Conservation (phyloP, 1,140 invertebrate genomes). For the Ridgeia piscesae region DNA sequence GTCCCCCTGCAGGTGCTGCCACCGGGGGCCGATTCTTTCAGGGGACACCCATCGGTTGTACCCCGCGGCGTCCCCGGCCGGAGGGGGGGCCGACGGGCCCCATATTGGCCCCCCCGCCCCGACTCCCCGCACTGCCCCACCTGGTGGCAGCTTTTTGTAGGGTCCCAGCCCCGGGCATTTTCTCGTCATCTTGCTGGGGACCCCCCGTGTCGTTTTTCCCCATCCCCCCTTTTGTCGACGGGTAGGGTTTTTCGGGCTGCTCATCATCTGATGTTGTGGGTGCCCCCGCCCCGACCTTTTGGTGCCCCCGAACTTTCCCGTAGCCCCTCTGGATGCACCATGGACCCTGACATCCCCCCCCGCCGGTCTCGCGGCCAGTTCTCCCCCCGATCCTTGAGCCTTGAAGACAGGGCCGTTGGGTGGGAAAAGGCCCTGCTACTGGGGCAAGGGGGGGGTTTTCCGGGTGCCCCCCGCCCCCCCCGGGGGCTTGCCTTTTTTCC, state of each 20-base stretch:
- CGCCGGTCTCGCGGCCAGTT: neutral
- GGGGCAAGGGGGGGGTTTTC: too few relatives aligned
- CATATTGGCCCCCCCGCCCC: conserved; percentile 44
- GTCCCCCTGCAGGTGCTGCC: conserved; percentile 32
- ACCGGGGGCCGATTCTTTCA: conserved; percentile 24
- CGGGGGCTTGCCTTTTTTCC: conserved; percentile 26
- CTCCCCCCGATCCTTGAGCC: conserved; percentile 34
- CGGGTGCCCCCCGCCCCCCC: conserved; percentile 38
- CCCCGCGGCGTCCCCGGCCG: conserved; percentile 11
- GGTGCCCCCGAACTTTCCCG: neutral
- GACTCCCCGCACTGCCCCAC: neutral
- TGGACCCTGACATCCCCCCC: neutral
- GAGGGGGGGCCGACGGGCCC: conserved; percentile 60
- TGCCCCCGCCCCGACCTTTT: conserved; percentile 21
- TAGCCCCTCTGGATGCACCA: conserved; percentile 2
- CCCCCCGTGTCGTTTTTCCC: conserved; percentile 29
- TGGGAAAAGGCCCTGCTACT: conserved; percentile 50
- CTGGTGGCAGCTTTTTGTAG: conserved; percentile 7
- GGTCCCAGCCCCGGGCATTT: conserved; percentile 26
- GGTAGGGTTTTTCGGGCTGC: conserved; percentile 45
- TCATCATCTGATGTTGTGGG: conserved; percentile 51
- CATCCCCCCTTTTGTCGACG: conserved; percentile 50
- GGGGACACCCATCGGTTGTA: conserved; percentile 21
- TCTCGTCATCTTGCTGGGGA: conserved; percentile 49
- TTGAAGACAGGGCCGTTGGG: conserved; percentile 50